phyloP scores from a whole-genome alignment of 2,888 invertebrate species.

The Campoplex capitator region DNA sequence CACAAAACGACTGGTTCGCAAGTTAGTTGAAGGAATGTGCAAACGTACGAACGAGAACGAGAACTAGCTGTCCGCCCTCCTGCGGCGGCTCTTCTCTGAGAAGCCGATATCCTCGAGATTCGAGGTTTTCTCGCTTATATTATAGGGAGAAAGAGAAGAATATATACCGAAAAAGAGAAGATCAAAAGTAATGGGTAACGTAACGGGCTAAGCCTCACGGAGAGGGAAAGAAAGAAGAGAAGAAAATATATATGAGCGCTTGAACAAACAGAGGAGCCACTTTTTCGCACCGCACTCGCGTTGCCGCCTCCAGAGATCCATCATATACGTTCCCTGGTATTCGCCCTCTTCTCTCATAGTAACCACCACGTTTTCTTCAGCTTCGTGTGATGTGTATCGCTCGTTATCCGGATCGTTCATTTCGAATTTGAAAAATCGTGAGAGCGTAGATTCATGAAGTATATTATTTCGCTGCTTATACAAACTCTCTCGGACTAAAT shows the following conservation, averaged over 20 bases:
- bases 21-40: conserved; percentile 42
- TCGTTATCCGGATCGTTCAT: conserved; percentile 29
- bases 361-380: conserved; percentile 40
- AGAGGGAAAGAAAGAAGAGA: conserved; percentile 52
- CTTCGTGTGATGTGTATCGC: conserved; percentile 22
- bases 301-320: conserved; percentile 79
- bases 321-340: conserved; percentile 72
- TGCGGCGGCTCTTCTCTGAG: conserved; percentile 65
- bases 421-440: conserved; percentile 39
- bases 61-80: conserved; percentile 76
- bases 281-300: conserved; percentile 77
- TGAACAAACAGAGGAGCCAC: conserved; percentile 80
- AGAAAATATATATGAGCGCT: conserved; percentile 73
- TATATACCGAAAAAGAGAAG: conserved; percentile 18
- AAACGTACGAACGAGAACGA: conserved; percentile 54
- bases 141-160: conserved; percentile 21
- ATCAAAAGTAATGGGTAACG: conserved; percentile 53
- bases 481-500: not conserved
- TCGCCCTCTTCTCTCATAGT: conserved; percentile 60
- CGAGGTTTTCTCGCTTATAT: conserved; percentile 39
- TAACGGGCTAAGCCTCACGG: conserved; percentile 57
- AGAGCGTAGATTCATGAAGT: conserved; percentile 25
- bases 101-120: conserved; percentile 61
- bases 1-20: conserved; percentile 29
- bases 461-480: not conserved